phyloP scores from a whole-genome alignment of 2,888 invertebrate genomes.

The Tetropium fuscum region DNA sequence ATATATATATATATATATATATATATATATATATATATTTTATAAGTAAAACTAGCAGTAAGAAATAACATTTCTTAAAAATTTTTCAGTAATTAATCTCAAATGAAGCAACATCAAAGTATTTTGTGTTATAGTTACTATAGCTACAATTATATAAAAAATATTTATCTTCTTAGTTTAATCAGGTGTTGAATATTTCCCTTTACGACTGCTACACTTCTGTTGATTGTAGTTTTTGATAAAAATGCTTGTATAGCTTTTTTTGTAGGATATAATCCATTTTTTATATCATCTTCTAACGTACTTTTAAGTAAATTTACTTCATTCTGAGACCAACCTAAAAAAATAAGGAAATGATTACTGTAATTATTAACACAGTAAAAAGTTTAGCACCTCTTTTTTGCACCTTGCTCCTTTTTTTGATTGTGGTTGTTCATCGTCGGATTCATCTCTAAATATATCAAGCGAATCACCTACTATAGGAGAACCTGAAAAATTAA shows the following conservation, averaged over 20 bases:
- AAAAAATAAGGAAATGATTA: neutral
- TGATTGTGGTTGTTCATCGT: neutral
- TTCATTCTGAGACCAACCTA: neutral
- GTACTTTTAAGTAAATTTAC: neutral
- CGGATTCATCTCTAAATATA: neutral
- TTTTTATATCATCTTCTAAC: neutral
- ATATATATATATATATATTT: no score
- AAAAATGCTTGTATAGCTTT: neutral
- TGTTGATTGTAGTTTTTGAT: neutral
- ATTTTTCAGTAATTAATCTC: no score
- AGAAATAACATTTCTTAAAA: no score
- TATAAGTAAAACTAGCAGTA: no score
- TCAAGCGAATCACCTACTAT: neutral
- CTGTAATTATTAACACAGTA: neutral
- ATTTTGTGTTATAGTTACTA: no score
- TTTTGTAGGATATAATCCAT: neutral
- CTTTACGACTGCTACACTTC: neutral
- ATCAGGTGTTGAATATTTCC: neutral
- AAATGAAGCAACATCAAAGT: no score
- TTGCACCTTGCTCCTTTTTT: neutral
- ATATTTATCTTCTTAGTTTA: neutral
- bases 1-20: no score
- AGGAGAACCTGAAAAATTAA: neutral
- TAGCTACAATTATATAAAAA: neutral
- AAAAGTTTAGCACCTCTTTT: slow-evolving; percentile 1